These are phyloP conservation scores for Melanotaenia duboulayi DNA, from an alignment of 2,113 vertebrate genomes.

Conservation along the genomic window DNA sequence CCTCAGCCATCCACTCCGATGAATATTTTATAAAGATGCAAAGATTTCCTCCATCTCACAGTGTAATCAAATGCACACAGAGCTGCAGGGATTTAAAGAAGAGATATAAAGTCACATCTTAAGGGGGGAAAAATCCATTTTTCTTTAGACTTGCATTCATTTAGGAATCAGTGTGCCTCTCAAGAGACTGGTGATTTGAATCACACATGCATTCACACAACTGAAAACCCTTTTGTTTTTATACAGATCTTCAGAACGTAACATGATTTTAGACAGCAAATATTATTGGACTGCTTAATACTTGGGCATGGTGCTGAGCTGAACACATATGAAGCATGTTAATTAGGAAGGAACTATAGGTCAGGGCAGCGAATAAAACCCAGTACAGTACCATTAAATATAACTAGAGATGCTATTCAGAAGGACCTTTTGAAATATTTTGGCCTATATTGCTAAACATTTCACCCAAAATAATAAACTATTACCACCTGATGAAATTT, in stretches of 20 bases:
- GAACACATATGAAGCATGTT: constrained; percentile 58
- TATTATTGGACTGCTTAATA: constrained; percentile 65
- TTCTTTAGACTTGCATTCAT: constrained; percentile 82
- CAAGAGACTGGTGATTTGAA: constrained; percentile 68
- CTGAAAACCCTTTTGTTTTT: constrained; percentile 63
- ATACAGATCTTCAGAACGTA: constrained; percentile 73
- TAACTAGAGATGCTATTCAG: no score
- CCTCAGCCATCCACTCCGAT: constrained; percentile 74
- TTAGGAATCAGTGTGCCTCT: constrained; percentile 83
- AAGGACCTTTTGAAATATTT: not conserved
- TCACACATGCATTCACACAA: constrained; percentile 37
- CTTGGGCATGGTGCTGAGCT: constrained; percentile 59
- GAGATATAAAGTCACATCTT: constrained; percentile 81
- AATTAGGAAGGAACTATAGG: constrained; percentile 59
- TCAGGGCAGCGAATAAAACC: constrained; percentile 48
- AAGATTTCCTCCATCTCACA: constrained; percentile 77
- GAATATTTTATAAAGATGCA: constrained; percentile 88
- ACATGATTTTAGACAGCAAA: constrained; percentile 70
- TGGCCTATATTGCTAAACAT: constrained; percentile 3
- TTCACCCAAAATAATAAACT: not conserved
- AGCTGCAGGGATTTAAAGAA: constrained; percentile 80
- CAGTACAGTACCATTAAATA: not conserved
- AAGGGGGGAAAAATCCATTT: constrained; percentile 78
- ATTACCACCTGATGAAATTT: not conserved
- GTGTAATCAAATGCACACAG: constrained; percentile 84